Base-by-base conservation (phyloP, 1,140 invertebrate genomes). In the Aphaenogaster floridana region DNA sequence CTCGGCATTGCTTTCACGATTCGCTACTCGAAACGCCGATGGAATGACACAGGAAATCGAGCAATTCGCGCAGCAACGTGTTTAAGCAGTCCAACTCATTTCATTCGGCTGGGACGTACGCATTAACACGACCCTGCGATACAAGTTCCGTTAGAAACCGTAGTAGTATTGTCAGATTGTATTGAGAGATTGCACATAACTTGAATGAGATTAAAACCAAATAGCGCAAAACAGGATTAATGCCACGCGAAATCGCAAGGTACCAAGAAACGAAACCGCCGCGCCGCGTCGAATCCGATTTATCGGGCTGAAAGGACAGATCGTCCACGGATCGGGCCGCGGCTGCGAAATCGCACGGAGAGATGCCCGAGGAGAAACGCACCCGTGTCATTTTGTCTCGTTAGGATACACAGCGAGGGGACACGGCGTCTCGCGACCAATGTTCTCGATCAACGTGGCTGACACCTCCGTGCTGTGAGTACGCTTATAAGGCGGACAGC, bases 301-400 rank as follows among this genome's bases (percentile, higher is more conserved):
- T 66, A 86, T 79, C 83, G 69, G 69, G 54, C 54, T 74, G 80
- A 84, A 61, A 63, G 36, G 54, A 78, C 77, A 52, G 64, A 66
- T 39, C 54, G 88, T 84, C 59, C 34, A 59, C 63, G 87, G 72
- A 69, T 78, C 71, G 59, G 59, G 7, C 39, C 50, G 48, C 34
- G 74, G 69, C 48, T 54, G 36, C 57, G 80, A 90, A 88, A 91
- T 74, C 72, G 81, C 78, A 79, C 28, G 57, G 45, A 34, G 79
- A 71, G 57, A 15, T 57, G 48, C 28, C 17, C 69, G n/a, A 68
- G 66, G 68, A 45, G 84, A 71, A 72, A 76, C 74, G 86, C 74
- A 63, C 42, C 79, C 68, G 89, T 74, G 86, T 91, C 90, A 90
- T 91, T 91, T 91, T 91, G 90, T 91, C 90, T 91, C 90, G 90